A percentile compares a stretch with the other conserved stretches of the same genome.
phyloP scores from a whole-genome alignment of 35 echinoderm and acorn worm genomes.

The Anneissia japonica region DNA sequence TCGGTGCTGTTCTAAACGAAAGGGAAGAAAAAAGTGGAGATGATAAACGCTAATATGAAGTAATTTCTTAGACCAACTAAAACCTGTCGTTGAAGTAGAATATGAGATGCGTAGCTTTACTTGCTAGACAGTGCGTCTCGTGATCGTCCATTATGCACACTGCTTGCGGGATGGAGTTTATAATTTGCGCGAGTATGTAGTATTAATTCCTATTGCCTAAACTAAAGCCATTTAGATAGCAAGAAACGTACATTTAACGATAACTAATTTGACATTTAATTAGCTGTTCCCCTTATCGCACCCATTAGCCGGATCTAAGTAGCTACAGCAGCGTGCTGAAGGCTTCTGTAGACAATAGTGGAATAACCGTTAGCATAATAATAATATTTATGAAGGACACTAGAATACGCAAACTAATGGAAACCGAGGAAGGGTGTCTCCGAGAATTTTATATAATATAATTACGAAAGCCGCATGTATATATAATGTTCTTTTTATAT shows the following conservation, averaged over 20 bases:
- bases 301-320: not conserved
- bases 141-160: not conserved
- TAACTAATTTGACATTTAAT: conserved; percentile 2
- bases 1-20: too few species aligned
- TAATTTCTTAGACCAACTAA: not conserved
- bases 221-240: not conserved
- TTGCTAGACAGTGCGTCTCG: not conserved
- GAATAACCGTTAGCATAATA: not conserved
- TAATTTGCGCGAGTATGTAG: not conserved
- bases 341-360: not conserved
- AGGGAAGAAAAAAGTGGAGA: not conserved
- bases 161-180: not conserved
- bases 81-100: conserved; percentile 1
- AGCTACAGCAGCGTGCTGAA: not conserved
- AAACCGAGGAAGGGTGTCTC: not conserved
- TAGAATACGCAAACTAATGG: not conserved
- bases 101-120: not conserved
- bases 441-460: not conserved
- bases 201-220: not conserved
- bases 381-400: conserved; percentile 2
- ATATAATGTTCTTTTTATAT: too few species aligned
- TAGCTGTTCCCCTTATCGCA: not conserved
- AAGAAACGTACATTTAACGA: not conserved
- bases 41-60: not conserved
- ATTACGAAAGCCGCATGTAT: not conserved